Conservation (phyloP, 2,113 vertebrate species). For the Dasyprocta punctata region DNA sequence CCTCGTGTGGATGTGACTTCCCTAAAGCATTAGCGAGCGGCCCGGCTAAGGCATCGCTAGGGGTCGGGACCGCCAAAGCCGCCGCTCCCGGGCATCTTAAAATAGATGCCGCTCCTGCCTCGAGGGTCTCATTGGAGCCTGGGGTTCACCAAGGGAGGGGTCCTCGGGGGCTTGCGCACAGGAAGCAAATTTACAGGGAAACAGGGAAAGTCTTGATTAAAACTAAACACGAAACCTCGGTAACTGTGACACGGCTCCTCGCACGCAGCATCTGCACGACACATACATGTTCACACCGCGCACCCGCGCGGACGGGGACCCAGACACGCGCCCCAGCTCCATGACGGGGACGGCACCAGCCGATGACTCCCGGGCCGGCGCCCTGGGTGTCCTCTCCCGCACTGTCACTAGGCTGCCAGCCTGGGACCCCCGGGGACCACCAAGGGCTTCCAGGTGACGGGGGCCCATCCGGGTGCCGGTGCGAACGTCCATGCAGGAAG, state of each 20-base stretch:
- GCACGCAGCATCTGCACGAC: constrained; percentile 54
- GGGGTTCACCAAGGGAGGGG: constrained; percentile 77
- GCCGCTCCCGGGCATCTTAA: constrained; percentile 85
- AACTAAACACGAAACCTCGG: constrained; percentile 69
- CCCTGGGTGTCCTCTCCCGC: background rate
- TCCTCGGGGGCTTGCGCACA: constrained; percentile 65
- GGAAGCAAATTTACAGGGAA: constrained; percentile 68
- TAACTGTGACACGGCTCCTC: constrained; percentile 54
- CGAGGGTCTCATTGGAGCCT: constrained; percentile 77
- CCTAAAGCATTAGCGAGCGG: constrained; percentile 49
- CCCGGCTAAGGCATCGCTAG: constrained; percentile 83
- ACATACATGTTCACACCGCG: constrained; percentile 58
- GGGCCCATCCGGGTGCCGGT: background rate
- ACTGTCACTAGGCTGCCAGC: background rate
- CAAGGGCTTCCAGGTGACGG: too few species aligned
- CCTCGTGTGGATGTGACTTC: constrained; percentile 56
- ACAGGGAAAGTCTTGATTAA: constrained; percentile 37
- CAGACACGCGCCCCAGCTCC: background rate
- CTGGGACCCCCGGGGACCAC: accelerated
- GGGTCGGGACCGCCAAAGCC: constrained; percentile 76
- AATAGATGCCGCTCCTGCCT: constrained; percentile 87
- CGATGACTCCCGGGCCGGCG: background rate
- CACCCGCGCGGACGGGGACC: background rate
- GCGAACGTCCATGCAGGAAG: background rate
- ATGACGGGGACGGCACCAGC: constrained; percentile 63